Evolutionary conservation across 1,140 invertebrate genomes (phyloP).

Genomic region (Spodoptera litura): DNA sequence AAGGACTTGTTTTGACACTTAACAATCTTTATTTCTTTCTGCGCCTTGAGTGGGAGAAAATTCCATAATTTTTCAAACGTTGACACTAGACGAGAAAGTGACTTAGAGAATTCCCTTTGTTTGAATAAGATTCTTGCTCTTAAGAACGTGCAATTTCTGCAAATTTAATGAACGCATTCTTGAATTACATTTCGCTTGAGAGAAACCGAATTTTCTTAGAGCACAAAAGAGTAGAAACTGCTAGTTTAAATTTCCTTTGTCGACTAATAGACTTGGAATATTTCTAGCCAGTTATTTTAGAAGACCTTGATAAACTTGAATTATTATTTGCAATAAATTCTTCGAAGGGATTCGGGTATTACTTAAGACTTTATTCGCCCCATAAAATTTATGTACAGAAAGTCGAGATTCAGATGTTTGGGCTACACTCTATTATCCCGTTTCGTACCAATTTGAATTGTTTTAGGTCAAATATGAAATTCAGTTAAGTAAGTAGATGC

Average conservation of each 20-base stretch:
- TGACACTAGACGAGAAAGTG: background rate
- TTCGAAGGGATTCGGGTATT: constrained; percentile 11
- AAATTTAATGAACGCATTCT: constrained; percentile 31
- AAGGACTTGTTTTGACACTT: constrained; percentile 3
- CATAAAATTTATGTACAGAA: constrained; percentile 19
- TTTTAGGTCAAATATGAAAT: background rate
- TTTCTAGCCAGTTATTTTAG: constrained; percentile 12
- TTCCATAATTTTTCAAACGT: constrained; percentile 15
- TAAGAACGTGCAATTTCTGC: constrained; percentile 2
- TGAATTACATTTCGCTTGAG: constrained; percentile 4
- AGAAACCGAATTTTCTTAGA: constrained; percentile 20
- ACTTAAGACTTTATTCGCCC: constrained; percentile 24
- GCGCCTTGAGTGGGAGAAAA: background rate
- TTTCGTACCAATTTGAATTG: constrained; percentile 13
- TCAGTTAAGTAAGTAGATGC: too few relatives aligned
- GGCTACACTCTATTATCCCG: background rate
- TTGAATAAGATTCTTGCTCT: background rate
- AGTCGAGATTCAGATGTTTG: constrained; percentile 19
- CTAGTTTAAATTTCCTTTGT: background rate
- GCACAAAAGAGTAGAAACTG: background rate
- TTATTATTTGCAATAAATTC: constrained; percentile 18
- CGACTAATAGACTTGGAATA: constrained; percentile 9
- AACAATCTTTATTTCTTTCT: constrained; percentile 24
- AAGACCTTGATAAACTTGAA: constrained; percentile 21
- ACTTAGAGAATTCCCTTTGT: constrained; percentile 1